Percentiles rank a stretch among this genome's conserved stretches.
Conservation (phyloP, 1,140 invertebrate species). For the Arctopsyche grandis region DNA sequence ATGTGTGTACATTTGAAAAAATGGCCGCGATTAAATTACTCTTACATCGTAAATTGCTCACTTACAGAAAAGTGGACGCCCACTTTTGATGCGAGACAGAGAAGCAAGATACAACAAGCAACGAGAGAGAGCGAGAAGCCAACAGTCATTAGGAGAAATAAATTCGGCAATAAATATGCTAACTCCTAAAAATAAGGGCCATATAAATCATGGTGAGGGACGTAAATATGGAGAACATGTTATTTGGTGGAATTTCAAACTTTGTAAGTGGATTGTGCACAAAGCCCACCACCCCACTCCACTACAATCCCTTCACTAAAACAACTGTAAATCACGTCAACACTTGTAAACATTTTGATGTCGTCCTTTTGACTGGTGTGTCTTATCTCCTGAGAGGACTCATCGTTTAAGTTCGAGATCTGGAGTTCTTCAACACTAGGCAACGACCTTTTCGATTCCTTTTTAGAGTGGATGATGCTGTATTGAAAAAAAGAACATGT, state of each 20-base stretch:
- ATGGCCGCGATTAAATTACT: conserved; percentile 54
- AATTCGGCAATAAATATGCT: conserved; percentile 56
- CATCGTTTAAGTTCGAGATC: no score
- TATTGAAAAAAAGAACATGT: no score
- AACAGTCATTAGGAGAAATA: conserved; percentile 55
- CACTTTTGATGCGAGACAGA: conserved; percentile 35
- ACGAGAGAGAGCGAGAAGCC: conserved; percentile 40
- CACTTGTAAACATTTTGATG: conserved; percentile 10
- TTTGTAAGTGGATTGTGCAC: conserved; percentile 17
- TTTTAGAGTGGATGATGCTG: neutral
- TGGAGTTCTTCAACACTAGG: neutral
- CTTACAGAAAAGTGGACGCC: conserved; percentile 45
- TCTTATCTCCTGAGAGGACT: no score
- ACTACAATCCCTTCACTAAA: no score
- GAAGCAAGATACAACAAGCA: conserved; percentile 4
- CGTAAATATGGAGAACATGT: conserved; percentile 55
- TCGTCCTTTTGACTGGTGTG: neutral
- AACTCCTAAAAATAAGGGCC: conserved; percentile 55
- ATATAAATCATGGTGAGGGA: conserved; percentile 52
- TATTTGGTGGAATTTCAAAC: conserved; percentile 51
- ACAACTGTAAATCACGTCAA: no score
- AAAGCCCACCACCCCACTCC: no score
- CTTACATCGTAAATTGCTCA: conserved; percentile 53
- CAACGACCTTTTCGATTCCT: neutral
- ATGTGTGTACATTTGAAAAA: conserved; percentile 38